phyloP scores from a whole-genome alignment of 2,113 vertebrate genomes.

The Phylloscopus trochilus region DNA sequence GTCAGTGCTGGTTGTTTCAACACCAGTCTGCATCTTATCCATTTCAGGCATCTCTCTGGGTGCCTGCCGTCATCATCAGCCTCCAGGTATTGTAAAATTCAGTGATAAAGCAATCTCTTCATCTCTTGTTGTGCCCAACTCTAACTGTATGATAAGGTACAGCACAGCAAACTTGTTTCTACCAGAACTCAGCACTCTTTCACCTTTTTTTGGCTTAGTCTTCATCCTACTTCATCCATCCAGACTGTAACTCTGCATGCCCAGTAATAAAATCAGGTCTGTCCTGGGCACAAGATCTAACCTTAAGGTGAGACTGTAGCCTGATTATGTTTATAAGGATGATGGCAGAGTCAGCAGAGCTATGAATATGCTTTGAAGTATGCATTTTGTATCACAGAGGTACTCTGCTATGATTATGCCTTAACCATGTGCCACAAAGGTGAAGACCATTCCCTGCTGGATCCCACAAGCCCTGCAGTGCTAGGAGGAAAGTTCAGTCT shows the following conservation, averaged over 20 bases:
- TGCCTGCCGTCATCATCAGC: neutral
- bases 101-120: neutral
- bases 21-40: slow-evolving; percentile 32
- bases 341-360: neutral
- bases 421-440: neutral
- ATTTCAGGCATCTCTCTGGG: slow-evolving; percentile 16
- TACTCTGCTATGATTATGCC: neutral
- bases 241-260: neutral
- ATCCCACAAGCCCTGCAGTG: neutral
- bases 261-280: neutral
- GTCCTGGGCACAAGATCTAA: neutral
- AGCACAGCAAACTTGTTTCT: neutral
- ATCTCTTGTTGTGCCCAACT: neutral
- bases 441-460: neutral
- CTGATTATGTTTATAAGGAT: neutral
- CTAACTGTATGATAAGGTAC: neutral
- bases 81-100: slow-evolving; percentile 26
- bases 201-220: neutral
- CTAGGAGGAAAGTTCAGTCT: neutral
- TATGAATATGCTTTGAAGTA: neutral
- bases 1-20: slow-evolving; percentile 27
- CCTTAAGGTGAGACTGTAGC: neutral
- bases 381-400: neutral
- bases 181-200: neutral
- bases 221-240: too few species aligned